phyloP scores from a whole-genome alignment of 2,888 invertebrate genomes.

The Micoletzkya japonica region DNA sequence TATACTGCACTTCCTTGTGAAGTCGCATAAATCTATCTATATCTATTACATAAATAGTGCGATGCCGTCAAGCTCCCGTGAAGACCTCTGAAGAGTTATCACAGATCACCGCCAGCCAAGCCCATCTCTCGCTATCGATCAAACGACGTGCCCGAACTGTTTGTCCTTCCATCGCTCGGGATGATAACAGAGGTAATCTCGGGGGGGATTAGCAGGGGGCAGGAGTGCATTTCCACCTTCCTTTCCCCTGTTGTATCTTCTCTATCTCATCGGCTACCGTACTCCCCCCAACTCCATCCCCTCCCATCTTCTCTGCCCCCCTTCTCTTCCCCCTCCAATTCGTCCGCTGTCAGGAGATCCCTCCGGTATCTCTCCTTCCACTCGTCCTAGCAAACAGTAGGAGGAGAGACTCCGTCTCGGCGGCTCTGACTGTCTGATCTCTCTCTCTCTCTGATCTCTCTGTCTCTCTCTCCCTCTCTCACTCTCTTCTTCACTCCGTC shows the following conservation, averaged over 20 bases:
- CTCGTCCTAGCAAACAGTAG: not conserved
- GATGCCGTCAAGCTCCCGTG: no score
- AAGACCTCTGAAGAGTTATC: no score
- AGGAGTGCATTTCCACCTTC: not conserved
- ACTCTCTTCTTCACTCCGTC: not conserved
- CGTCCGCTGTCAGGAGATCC: no score
- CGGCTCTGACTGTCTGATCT: not conserved
- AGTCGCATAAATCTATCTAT: no score
- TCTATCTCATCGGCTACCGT: not conserved
- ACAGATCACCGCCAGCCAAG: no score
- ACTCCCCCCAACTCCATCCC: not conserved
- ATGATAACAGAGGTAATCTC: not conserved
- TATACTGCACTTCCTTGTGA: no score
- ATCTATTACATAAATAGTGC: no score
- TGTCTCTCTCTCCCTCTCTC: conserved; percentile 28
- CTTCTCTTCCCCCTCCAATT: not conserved
- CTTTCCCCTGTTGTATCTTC: not conserved
- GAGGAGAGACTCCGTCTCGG: not conserved
- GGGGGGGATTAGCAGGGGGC: not conserved
- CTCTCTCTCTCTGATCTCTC: not conserved
- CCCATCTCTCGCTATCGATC: not conserved
- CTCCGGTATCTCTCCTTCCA: not conserved
- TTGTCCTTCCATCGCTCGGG: no score
- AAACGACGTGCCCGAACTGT: not conserved
- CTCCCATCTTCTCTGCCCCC: not conserved